phyloP scores from a whole-genome alignment of 2,113 vertebrate genomes.

The Coracopsis vasa region DNA sequence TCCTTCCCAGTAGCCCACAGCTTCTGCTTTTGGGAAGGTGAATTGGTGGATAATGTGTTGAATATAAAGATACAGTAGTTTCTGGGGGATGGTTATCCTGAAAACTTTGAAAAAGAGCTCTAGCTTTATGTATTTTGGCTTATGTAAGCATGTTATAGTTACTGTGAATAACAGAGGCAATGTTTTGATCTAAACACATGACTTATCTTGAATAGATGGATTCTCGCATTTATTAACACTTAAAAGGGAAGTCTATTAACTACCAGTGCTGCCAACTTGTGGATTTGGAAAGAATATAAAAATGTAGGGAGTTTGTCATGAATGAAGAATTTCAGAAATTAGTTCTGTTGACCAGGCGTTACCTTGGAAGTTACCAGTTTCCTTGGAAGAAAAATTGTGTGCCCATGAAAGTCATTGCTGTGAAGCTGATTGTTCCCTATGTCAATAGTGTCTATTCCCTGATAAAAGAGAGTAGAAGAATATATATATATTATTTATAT shows the following conservation, averaged over 20 bases:
- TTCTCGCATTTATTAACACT: not conserved
- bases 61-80: not conserved
- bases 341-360: accelerated
- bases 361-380: not conserved
- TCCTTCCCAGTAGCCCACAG: not conserved
- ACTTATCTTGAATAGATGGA: not conserved
- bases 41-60: not conserved
- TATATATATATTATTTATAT: not conserved
- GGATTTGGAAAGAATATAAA: not conserved
- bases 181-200: not conserved
- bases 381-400: not conserved
- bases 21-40: not conserved
- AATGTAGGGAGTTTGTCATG: not conserved
- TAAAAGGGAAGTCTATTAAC: not conserved
- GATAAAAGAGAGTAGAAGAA: not conserved
- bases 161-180: not conserved
- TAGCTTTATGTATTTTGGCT: not conserved
- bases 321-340: not conserved
- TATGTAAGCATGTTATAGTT: not conserved
- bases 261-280: not conserved
- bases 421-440: not conserved
- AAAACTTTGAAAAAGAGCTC: not conserved
- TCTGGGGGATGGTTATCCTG: not conserved
- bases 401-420: not conserved
- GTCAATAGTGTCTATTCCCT: not conserved